Evolutionary conservation across 2,797 vertebrate species (phyloP).

Genomic region (Dendrocincla fuliginosa): DNA sequence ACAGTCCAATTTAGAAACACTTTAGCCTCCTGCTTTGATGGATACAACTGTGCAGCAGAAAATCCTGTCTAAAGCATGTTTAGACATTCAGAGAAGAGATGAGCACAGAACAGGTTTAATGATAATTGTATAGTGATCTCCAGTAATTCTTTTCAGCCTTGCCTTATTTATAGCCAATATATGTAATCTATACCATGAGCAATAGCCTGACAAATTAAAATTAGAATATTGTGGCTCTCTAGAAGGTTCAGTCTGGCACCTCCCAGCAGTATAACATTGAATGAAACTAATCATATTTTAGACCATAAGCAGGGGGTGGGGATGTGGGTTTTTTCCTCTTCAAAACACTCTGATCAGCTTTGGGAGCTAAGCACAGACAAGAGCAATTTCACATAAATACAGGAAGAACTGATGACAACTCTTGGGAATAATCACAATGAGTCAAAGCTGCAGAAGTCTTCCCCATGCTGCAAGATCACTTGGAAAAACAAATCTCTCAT

Average conservation of each 20-base stretch:
- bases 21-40: background rate
- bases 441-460: conserved; percentile 59
- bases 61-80: background rate
- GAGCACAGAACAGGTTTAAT: background rate
- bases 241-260: background rate
- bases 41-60: background rate
- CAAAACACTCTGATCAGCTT: background rate
- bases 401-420: conserved; percentile 58
- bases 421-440: conserved; percentile 67
- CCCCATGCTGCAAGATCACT: conserved; percentile 40
- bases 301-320: background rate
- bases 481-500: conserved; percentile 60
- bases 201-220: background rate
- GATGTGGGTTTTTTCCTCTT: background rate
- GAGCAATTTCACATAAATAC: conserved; percentile 62
- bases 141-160: background rate
- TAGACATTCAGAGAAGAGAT: background rate
- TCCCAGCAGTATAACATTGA: background rate
- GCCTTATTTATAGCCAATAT: background rate
- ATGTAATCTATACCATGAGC: background rate
- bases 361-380: conserved; percentile 6
- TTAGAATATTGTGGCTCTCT: background rate
- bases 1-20: background rate
- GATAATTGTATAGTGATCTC: background rate
- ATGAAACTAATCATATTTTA: background rate